These are phyloP conservation scores for Calephelis virginiensis DNA, from an alignment of 1,140 invertebrate species.

Conservation along the genomic window DNA sequence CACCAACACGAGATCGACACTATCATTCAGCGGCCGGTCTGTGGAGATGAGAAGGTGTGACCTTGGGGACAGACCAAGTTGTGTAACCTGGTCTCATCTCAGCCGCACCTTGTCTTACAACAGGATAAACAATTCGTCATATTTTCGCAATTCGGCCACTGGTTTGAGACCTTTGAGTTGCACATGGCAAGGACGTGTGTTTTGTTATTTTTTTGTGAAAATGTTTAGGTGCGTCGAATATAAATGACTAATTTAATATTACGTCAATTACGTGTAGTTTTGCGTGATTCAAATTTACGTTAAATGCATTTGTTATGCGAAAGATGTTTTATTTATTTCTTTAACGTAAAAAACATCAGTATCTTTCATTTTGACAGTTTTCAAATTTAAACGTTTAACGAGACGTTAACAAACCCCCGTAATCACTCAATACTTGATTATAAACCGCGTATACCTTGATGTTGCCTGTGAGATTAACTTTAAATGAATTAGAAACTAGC, in stretches of 20 bases:
- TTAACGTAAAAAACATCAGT: too few relatives aligned
- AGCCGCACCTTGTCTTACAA: conserved; percentile 50
- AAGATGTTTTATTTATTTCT: too few relatives aligned
- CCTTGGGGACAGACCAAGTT: conserved; percentile 61
- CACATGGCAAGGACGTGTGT: conserved; percentile 1
- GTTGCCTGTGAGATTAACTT: too few relatives aligned
- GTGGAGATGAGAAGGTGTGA: conserved; percentile 38
- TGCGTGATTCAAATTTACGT: too few relatives aligned
- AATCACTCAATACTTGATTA: too few relatives aligned
- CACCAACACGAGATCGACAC: conserved; percentile 48
- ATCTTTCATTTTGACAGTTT: too few relatives aligned
- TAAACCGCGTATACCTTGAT: too few relatives aligned
- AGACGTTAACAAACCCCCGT: too few relatives aligned
- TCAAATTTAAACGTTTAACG: too few relatives aligned
- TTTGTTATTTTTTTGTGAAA: not conserved
- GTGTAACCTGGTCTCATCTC: conserved; percentile 54
- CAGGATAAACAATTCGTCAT: conserved; percentile 36
- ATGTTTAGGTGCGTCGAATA: not conserved
- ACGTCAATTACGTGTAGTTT: too few relatives aligned
- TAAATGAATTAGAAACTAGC: too few relatives aligned
- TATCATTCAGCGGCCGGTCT: conserved; percentile 42
- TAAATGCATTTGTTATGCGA: too few relatives aligned
- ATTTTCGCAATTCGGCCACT: conserved; percentile 21
- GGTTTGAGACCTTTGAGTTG: not conserved
- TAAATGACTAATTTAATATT: not conserved